Evolutionary conservation across 2,888 invertebrate species (phyloP).

Genomic region (Resseliella maxima): DNA sequence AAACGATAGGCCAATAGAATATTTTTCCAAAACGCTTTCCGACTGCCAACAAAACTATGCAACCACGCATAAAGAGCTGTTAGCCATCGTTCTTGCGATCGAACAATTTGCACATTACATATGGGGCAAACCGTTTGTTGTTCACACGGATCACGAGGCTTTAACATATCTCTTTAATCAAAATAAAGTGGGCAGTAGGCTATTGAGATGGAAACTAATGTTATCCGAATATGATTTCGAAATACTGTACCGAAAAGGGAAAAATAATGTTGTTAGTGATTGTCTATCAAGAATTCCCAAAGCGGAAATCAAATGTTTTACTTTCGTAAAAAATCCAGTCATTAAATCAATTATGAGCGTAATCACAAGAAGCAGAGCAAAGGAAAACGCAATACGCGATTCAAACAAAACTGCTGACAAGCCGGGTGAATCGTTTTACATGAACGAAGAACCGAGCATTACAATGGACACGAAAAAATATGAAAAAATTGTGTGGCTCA

Average conservation of each 20-base stretch:
- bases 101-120: too few species aligned
- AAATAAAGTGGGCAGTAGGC: background rate
- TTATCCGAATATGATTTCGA: background rate
- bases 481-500: too few species aligned
- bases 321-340: background rate
- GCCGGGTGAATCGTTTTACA: background rate
- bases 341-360: background rate
- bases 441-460: background rate
- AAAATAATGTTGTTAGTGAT: background rate
- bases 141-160: too few species aligned
- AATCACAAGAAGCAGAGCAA: background rate
- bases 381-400: background rate
- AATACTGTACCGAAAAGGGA: background rate
- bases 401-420: background rate
- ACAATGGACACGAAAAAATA: too few species aligned
- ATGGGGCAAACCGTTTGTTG: too few species aligned
- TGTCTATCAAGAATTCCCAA: background rate
- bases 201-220: background rate
- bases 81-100: too few species aligned
- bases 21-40: too few species aligned
- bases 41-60: too few species aligned
- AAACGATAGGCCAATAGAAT: too few species aligned
- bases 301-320: background rate
- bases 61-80: too few species aligned
- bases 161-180: too few species aligned